phyloP scores from a whole-genome alignment of 2,113 vertebrate genomes.

The Nothocercus julius region DNA sequence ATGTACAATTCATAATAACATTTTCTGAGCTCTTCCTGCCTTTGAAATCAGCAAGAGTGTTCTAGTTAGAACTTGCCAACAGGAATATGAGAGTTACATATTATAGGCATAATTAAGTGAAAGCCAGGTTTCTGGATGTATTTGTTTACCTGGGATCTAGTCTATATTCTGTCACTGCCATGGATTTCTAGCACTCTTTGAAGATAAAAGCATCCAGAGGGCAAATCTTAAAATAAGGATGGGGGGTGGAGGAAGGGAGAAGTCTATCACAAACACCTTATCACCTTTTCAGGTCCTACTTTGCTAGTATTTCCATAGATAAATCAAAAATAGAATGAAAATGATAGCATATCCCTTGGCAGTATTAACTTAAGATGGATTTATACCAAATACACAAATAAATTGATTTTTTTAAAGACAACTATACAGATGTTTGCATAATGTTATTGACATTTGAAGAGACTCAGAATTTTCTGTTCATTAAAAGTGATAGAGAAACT shows the following conservation, averaged over 20 bases:
- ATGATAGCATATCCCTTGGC: background rate
- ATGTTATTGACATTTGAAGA: slow-evolving; percentile 1
- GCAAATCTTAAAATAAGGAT: background rate
- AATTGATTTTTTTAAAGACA: background rate
- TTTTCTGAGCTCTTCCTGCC: background rate
- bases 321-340: background rate
- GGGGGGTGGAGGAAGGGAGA: background rate
- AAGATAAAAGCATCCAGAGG: slow-evolving; percentile 27
- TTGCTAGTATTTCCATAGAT: background rate
- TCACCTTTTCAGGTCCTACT: background rate
- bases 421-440: background rate
- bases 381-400: slow-evolving; percentile 2
- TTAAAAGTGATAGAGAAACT: background rate
- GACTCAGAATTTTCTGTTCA: background rate
- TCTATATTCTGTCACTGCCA: background rate
- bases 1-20: background rate
- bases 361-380: background rate
- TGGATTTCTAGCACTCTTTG: slow-evolving; percentile 20
- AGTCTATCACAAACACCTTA: background rate
- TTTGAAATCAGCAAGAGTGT: background rate
- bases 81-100: background rate
- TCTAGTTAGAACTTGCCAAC: background rate
- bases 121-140: background rate
- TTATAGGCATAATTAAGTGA: background rate
- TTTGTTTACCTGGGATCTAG: background rate